These are phyloP conservation scores for Lamellibrachia satsuma DNA, from an alignment of 2,888 invertebrate genomes.

Conservation along the genomic window DNA sequence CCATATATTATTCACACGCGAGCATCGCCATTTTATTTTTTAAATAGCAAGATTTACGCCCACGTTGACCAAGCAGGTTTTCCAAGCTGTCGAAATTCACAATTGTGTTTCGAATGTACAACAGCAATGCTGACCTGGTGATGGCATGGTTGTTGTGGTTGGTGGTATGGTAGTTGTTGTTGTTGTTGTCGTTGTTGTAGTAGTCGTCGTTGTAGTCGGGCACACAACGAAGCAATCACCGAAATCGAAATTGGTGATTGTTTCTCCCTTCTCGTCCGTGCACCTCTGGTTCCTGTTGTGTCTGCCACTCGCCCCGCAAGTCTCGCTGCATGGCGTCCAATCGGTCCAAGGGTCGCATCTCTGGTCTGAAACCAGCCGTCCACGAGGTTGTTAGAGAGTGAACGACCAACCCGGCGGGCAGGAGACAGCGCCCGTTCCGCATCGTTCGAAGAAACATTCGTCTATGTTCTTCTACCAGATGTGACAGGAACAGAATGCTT, in stretches of 20 bases:
- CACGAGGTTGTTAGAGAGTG: neutral
- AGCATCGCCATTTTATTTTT: too few relatives aligned
- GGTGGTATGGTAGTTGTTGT: neutral
- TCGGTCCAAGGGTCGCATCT: neutral
- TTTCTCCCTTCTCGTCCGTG: neutral
- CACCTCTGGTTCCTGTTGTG: neutral
- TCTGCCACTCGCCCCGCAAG: neutral
- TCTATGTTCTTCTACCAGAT: too few relatives aligned
- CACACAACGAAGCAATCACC: neutral
- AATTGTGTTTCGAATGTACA: neutral
- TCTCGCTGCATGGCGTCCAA: neutral
- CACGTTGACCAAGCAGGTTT: too few relatives aligned
- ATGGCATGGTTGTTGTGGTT: neutral
- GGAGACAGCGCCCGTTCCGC: neutral
- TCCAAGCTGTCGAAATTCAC: neutral
- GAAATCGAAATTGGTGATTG: neutral
- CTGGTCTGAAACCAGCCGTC: neutral
- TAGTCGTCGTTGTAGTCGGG: neutral
- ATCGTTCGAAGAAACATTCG: too few relatives aligned
- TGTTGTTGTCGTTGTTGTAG: neutral
- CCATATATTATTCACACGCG: too few relatives aligned
- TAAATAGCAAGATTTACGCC: too few relatives aligned
- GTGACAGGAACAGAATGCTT: too few relatives aligned
- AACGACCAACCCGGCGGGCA: neutral
- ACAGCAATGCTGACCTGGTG: neutral